These are phyloP conservation scores for Agrotis clavis DNA, from an alignment of 2,888 invertebrate genomes.

Conservation along the genomic window DNA sequence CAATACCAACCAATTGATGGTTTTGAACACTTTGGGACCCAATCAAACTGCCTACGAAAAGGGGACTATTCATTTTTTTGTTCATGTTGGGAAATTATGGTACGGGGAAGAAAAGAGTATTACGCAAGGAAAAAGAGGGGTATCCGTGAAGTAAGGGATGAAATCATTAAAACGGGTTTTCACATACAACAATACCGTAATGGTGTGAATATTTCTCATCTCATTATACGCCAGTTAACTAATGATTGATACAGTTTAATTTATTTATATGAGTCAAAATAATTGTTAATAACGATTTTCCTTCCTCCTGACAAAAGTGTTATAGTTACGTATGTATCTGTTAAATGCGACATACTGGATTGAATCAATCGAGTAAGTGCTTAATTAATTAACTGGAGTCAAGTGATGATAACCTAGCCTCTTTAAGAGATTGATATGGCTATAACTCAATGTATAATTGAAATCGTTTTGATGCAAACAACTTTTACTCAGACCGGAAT, in stretches of 20 bases:
- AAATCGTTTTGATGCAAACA: conserved; percentile 21
- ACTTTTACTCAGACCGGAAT: conserved; percentile 4
- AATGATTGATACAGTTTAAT: conserved; percentile 12
- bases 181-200: neutral
- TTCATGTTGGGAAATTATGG: too few relatives aligned
- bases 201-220: neutral
- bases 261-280: conserved; percentile 14
- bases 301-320: conserved; percentile 44
- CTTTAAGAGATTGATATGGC: conserved; percentile 43
- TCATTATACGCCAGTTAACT: conserved; percentile 12
- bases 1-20: neutral
- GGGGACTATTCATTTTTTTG: neutral
- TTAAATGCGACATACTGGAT: conserved; percentile 9
- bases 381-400: conserved; percentile 47
- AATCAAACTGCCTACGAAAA: neutral
- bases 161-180: neutral
- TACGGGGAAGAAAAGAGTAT: too few relatives aligned
- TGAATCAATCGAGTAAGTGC: conserved; percentile 38
- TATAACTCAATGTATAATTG: conserved; percentile 30
- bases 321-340: conserved; percentile 7
- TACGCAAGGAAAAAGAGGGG: too few relatives aligned
- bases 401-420: conserved; percentile 55
- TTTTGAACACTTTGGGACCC: neutral
- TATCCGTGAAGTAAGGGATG: neutral
- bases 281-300: conserved; percentile 36